These are phyloP conservation scores for Dorcus hopei DNA, from an alignment of 2,888 invertebrate genomes.

Conservation along the genomic window DNA sequence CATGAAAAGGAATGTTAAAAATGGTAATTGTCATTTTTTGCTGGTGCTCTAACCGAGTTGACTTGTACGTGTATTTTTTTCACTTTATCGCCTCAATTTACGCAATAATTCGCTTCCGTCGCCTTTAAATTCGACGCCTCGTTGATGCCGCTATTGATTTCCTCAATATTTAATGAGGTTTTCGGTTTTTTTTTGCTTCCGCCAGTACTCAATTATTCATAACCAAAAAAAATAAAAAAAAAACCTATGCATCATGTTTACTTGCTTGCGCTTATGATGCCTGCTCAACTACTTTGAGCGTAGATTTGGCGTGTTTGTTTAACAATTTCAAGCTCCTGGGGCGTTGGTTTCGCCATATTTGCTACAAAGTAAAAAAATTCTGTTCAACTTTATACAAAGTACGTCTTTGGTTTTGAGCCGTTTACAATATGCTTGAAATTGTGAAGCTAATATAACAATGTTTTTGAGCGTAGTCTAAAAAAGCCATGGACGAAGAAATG, in stretches of 20 bases:
- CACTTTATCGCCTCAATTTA: constrained; percentile 16
- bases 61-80: constrained; percentile 20
- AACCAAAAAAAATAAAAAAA: constrained; percentile 49
- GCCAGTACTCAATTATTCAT: constrained; percentile 48
- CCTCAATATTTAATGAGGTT: constrained; percentile 22
- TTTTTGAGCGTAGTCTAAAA: constrained; percentile 18
- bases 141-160: constrained; percentile 8
- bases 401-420: no score
- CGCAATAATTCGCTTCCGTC: constrained; percentile 6
- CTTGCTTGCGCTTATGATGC: constrained; percentile 5
- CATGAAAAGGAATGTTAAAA: constrained; percentile 37
- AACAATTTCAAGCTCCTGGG: constrained; percentile 28
- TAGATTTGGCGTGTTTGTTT: constrained; percentile 13
- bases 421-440: no score
- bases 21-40: constrained; percentile 48
- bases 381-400: no score
- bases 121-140: constrained; percentile 1
- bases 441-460: no score
- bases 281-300: constrained; percentile 5
- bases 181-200: constrained; percentile 23
- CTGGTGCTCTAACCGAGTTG: constrained; percentile 9
- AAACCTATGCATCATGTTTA: constrained; percentile 13
- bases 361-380: constrained; percentile 27
- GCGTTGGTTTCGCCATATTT: constrained; percentile 51
- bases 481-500: constrained; percentile 46